Percentiles rank a stretch among this genome's conserved stretches.
Evolutionary conservation across 2,888 invertebrate genomes (phyloP).

Genomic region (Piscicola geometra): DNA sequence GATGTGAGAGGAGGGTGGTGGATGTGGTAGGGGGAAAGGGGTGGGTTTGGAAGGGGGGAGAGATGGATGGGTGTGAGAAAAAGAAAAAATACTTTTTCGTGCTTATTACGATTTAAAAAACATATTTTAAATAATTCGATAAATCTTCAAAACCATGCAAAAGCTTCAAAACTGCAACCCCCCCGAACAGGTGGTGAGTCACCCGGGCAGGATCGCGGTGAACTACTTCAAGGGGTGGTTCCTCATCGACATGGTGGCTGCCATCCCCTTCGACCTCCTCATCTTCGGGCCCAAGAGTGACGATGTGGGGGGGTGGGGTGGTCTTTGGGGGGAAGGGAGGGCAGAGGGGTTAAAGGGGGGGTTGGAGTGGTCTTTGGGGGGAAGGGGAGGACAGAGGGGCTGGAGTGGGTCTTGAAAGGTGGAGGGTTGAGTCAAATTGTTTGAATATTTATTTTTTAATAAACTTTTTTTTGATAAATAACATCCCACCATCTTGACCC

Average conservation of each 20-base stretch:
- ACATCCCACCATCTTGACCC: too few relatives aligned
- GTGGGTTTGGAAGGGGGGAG: too few relatives aligned
- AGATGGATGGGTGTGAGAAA: too few relatives aligned
- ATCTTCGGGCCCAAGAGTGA: constrained; percentile 60
- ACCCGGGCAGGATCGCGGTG: constrained; percentile 55
- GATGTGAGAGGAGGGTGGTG: too few relatives aligned
- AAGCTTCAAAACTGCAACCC: too few relatives aligned
- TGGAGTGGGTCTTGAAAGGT: neutral
- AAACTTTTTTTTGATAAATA: too few relatives aligned
- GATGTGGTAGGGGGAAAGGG: too few relatives aligned
- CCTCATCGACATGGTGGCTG: constrained; percentile 93
- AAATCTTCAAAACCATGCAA: too few relatives aligned
- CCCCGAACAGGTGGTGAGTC: constrained; percentile 50
- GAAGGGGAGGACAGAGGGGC: too few relatives aligned
- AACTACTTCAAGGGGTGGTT: constrained; percentile 73
- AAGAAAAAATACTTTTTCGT: too few relatives aligned
- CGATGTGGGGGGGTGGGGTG: constrained; percentile 46
- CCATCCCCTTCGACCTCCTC: constrained; percentile 94
- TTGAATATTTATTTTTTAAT: constrained; percentile 47
- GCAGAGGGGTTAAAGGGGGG: neutral
- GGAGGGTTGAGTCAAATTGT: neutral
- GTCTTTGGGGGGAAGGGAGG: neutral
- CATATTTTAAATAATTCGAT: too few relatives aligned
- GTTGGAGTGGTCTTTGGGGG: constrained; percentile 4
- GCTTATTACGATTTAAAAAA: too few relatives aligned